Base-by-base conservation (phyloP, 2,888 invertebrate species). In the Byasa hedistus region DNA sequence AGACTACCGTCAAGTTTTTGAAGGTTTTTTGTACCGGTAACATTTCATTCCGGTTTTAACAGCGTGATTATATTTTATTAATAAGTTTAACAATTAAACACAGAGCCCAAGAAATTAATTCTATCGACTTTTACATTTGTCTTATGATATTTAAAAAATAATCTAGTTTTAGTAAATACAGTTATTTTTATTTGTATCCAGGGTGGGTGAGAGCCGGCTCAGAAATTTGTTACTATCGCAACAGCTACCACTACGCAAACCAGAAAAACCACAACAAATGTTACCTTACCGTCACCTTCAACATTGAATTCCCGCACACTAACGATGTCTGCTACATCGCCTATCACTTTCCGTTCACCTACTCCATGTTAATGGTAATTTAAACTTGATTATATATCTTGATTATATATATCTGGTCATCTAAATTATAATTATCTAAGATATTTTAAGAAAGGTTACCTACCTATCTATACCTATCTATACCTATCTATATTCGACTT, bases 271-370 rank as follows among this genome's bases (percentile, higher is more conserved):
- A 91, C 77, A 88, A 82, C 73, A 91, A 91, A 69, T 92, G 92
- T 77, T 97, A 96, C 85, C 93, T 95, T 78, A 96, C 97, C 0
- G 94, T 96, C 52, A 95, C 96, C 4, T 97, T 97, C 87, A 95
- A 94, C 72, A 92, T 97, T 44, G 93, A 91, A 59, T 97, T 97
- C 84, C 94, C 94, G 7, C 95, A 96, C 83, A 86, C 91, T 61
- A 93, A 94, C 70, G 97, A 97, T 79, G 93, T 96, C 61, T 96
- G 96, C 82, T 97, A 97, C 83, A 83, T 97, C 69, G 97, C 97
- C 3, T 97, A 97, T 80, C 97, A 97, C 85, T 97, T 95, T 81
- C 97, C 97, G 0, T 97, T 96, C 83, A 96, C 96, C 0, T 97
- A 96, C 80, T 94, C 96, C 22, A 94, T 94, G 83, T 89, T 96